A percentile compares a stretch with the other conserved stretches of the same genome.
Conservation (phyloP, 2,888 invertebrate genomes). For the Plebejus anna region DNA sequence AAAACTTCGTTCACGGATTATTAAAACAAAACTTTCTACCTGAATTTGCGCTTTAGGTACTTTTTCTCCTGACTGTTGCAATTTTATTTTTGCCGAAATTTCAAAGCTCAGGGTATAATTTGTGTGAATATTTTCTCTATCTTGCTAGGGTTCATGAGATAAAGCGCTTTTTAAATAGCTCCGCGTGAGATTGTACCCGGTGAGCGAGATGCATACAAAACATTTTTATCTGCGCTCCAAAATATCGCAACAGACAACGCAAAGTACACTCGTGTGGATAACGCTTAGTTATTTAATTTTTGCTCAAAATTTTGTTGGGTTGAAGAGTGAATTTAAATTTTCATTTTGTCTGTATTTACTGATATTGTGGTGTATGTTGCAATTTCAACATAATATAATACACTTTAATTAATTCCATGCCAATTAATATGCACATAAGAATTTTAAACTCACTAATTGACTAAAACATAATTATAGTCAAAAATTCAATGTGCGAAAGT, state of each 20-base stretch:
- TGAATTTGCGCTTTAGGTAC: no score
- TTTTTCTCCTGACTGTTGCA: not conserved
- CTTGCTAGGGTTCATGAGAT: not conserved
- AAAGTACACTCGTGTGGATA: constrained; percentile 42
- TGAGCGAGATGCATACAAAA: constrained; percentile 45
- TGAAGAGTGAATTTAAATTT: not conserved
- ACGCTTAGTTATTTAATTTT: constrained; percentile 28
- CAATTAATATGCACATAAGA: no score
- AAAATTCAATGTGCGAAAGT: not conserved
- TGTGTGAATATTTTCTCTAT: constrained; percentile 1
- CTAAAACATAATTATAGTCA: no score
- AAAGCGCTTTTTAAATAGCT: constrained; percentile 33
- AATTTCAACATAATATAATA: no score
- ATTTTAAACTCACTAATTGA: no score
- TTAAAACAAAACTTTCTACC: no score
- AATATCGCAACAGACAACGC: constrained; percentile 46
- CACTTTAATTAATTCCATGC: no score
- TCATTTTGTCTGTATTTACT: no score
- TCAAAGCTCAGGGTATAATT: not conserved
- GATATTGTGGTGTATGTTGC: no score
- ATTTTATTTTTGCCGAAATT: not conserved
- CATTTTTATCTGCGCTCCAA: constrained; percentile 49
- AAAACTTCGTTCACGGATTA: no score
- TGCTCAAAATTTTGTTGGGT: not conserved
- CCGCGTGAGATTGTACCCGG: constrained; percentile 38